Conservation (phyloP, 2,113 vertebrate genomes). For the Apteryx owenii region DNA sequence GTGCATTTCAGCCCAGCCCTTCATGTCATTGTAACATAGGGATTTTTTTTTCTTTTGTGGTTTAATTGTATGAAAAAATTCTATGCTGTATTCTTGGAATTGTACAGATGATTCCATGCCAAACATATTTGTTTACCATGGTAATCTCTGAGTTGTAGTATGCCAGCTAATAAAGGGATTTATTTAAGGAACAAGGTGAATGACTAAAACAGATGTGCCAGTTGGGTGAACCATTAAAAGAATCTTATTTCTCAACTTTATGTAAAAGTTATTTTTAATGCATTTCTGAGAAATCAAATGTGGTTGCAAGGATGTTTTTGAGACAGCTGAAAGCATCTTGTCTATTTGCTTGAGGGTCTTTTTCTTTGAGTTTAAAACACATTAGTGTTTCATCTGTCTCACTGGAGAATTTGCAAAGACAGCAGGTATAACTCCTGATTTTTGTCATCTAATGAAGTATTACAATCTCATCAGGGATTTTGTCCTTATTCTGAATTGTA, state of each 20-base stretch:
- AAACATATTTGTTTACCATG: constrained; percentile 78
- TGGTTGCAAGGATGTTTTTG: constrained; percentile 36
- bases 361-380: not conserved
- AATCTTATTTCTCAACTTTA: constrained; percentile 52
- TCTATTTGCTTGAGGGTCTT: not conserved
- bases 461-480: not conserved
- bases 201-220: constrained; percentile 76
- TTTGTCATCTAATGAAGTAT: not conserved
- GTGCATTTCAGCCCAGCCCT: constrained; percentile 19
- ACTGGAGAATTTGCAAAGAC: not conserved
- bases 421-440: not conserved
- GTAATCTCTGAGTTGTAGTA: constrained; percentile 75
- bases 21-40: constrained; percentile 12
- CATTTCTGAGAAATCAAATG: constrained; percentile 45
- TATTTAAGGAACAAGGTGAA: constrained; percentile 77
- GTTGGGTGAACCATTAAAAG: constrained; percentile 64
- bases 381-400: not conserved
- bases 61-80: constrained; percentile 54
- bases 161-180: constrained; percentile 77
- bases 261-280: constrained; percentile 67
- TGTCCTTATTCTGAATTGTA: not conserved
- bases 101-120: constrained; percentile 56
- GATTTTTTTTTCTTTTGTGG: not conserved
- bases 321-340: not conserved
- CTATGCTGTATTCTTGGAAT: constrained; percentile 64